Percentiles rank a stretch among this genome's conserved stretches.
Conservation (phyloP, 2,797 vertebrate genomes). For the Squalus acanthias region DNA sequence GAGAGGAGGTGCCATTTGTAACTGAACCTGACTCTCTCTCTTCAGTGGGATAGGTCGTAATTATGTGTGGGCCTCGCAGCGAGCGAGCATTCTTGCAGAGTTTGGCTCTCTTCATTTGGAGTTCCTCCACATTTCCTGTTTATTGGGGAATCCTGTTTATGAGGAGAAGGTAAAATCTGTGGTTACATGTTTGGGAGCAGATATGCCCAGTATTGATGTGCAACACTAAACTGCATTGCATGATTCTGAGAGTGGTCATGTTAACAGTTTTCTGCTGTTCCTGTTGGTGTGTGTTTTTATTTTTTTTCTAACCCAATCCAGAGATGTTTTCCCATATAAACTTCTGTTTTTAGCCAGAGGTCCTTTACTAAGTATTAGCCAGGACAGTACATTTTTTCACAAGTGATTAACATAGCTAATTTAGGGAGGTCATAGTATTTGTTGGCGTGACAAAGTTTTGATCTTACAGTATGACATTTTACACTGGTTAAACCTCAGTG, state of each 20-base stretch:
- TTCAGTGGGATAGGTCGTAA: constrained; percentile 30
- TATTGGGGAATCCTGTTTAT: constrained; percentile 34
- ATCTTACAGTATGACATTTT: neutral
- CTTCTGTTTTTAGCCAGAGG: neutral
- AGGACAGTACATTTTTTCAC: neutral
- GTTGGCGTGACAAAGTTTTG: neutral
- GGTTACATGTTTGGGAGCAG: constrained; percentile 19
- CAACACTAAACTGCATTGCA: constrained; percentile 35
- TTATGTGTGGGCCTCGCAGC: constrained; percentile 29
- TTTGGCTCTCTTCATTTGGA: constrained; percentile 38
- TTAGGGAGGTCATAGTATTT: neutral
- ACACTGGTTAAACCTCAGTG: neutral
- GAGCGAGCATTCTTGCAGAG: constrained; percentile 33
- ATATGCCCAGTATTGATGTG: constrained; percentile 12
- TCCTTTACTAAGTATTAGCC: neutral
- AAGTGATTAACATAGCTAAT: neutral
- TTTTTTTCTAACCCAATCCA: neutral
- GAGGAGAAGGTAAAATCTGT: constrained; percentile 31
- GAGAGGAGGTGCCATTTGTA: neutral
- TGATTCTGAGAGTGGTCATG: constrained; percentile 24
- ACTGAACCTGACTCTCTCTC: constrained; percentile 10
- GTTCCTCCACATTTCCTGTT: constrained; percentile 32
- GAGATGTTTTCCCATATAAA: neutral
- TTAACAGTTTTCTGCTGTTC: constrained; percentile 9
- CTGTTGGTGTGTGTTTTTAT: neutral